phyloP scores from a whole-genome alignment of 2,888 invertebrate species.

The Leucozona laternaria region DNA sequence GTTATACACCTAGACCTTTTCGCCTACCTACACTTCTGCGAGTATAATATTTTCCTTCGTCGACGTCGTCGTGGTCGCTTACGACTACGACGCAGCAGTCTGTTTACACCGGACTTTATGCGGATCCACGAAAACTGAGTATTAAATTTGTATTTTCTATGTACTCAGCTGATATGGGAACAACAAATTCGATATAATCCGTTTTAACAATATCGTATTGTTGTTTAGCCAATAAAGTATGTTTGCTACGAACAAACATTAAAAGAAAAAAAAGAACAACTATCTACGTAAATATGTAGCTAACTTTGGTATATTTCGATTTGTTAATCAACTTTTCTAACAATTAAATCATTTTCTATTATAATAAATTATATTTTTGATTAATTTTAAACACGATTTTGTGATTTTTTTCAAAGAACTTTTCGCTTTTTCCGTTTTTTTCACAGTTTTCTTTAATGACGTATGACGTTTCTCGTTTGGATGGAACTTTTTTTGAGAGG shows the following conservation, averaged over 20 bases:
- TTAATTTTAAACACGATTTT: conserved; percentile 27
- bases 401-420: conserved; percentile 26
- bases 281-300: conserved; percentile 56
- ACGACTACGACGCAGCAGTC: conserved; percentile 52
- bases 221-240: conserved; percentile 67
- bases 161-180: conserved; percentile 11
- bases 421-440: conserved; percentile 62
- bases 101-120: conserved; percentile 60
- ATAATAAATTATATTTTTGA: conserved; percentile 29
- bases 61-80: conserved; percentile 6
- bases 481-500: conserved; percentile 49
- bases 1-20: conserved; percentile 29
- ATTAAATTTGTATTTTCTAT: conserved; percentile 16
- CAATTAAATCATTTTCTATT: conserved; percentile 52
- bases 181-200: conserved; percentile 41
- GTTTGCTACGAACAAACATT: conserved; percentile 73
- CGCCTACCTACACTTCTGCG: conserved; percentile 43
- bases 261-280: conserved; percentile 64
- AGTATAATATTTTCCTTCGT: background rate
- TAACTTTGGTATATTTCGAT: conserved; percentile 48
- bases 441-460: conserved; percentile 74
- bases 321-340: conserved; percentile 4
- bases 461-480: conserved; percentile 73
- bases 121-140: conserved; percentile 15
- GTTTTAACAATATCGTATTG: conserved; percentile 58